Evolutionary conservation across 2,113 vertebrate genomes (phyloP).

Genomic region (Probosciger aterrimus): DNA sequence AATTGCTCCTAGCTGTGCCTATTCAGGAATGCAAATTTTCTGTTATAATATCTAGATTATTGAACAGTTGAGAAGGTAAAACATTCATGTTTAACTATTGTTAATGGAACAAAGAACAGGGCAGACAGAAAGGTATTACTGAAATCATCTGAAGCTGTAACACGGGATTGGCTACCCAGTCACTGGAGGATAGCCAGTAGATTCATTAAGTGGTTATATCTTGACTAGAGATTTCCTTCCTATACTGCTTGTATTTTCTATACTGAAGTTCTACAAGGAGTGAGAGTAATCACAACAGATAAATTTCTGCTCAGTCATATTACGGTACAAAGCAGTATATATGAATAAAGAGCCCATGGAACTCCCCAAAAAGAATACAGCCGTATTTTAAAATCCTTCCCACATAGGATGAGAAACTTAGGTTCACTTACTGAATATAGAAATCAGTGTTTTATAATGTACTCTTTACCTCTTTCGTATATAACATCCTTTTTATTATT

Average conservation of each 20-base stretch:
- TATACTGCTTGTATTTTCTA: background rate
- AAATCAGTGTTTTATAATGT: background rate
- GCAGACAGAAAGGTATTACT: background rate
- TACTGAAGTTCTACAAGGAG: background rate
- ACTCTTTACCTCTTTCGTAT: background rate
- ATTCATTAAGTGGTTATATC: background rate
- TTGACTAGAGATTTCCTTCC: background rate
- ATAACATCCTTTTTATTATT: background rate
- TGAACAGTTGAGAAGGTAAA: slow-evolving; percentile 25
- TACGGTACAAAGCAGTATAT: background rate
- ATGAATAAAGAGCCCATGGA: background rate
- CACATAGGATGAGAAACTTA: background rate
- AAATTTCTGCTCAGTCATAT: background rate
- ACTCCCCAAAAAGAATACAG: too few relatives aligned
- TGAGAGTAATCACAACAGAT: background rate
- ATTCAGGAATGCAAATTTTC: slow-evolving; percentile 55
- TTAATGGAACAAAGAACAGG: background rate
- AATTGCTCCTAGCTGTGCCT: slow-evolving; percentile 46
- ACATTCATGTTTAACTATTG: slow-evolving; percentile 7
- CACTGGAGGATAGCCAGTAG: background rate
- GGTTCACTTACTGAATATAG: background rate
- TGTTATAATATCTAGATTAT: slow-evolving; percentile 53
- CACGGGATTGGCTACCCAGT: background rate
- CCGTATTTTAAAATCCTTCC: background rate
- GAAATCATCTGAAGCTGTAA: background rate